Conservation (phyloP, 2,888 invertebrate species). For the Ophion slaviceki region DNA sequence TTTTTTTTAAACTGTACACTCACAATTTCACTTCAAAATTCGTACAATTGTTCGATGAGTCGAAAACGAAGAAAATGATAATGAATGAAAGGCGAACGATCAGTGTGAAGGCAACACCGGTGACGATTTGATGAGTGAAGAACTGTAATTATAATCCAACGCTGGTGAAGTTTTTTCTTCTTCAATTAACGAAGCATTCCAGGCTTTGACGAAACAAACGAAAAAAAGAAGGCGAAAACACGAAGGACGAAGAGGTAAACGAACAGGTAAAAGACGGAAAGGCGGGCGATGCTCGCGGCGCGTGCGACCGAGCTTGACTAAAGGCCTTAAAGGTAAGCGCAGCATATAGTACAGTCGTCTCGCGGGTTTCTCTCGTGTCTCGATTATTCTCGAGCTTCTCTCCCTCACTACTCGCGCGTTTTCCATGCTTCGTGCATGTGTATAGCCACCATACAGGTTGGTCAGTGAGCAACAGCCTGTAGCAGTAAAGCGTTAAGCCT, state of each 20-base stretch:
- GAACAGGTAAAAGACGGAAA: slow-evolving; percentile 55
- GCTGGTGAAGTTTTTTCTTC: background rate
- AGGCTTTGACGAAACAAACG: slow-evolving; percentile 9
- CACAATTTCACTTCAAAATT: background rate
- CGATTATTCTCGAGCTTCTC: slow-evolving; percentile 51
- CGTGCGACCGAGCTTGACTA: slow-evolving; percentile 78
- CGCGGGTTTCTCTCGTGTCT: slow-evolving; percentile 60
- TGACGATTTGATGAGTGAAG: background rate
- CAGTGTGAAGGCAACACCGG: background rate
- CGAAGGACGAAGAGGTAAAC: slow-evolving; percentile 46
- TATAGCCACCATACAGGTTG: slow-evolving; percentile 28
- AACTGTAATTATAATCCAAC: background rate
- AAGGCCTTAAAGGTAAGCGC: slow-evolving; percentile 76
- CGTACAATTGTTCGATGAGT: background rate
- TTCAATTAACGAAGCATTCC: background rate
- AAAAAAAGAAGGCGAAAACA: background rate
- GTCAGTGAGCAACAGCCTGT: slow-evolving; percentile 44
- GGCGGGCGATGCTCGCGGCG: slow-evolving; percentile 73
- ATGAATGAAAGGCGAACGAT: background rate
- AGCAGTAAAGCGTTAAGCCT: slow-evolving; percentile 51
- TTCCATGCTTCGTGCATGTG: slow-evolving; percentile 71
- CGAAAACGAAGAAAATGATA: background rate
- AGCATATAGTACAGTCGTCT: slow-evolving; percentile 64
- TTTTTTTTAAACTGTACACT: background rate
- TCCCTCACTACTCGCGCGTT: slow-evolving; percentile 72